phyloP scores from a whole-genome alignment of 2,113 vertebrate species.

The Pygoscelis antarcticus region DNA sequence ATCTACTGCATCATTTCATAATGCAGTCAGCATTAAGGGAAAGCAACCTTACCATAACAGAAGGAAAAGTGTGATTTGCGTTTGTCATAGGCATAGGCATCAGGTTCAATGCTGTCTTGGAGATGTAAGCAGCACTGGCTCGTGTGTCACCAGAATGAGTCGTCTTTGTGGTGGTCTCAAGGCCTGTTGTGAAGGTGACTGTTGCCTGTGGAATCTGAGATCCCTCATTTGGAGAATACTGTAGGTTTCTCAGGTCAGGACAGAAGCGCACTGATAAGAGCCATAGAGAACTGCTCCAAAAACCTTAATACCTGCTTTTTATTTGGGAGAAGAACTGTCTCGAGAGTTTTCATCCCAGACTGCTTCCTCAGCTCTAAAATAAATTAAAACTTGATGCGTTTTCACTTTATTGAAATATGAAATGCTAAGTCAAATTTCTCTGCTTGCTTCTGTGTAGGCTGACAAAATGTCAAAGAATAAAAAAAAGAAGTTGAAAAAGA shows the following conservation, averaged over 20 bases:
- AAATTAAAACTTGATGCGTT: not conserved
- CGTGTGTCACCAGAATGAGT: not conserved
- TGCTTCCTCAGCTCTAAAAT: not conserved
- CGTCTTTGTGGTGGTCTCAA: not conserved
- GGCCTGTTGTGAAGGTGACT: not conserved
- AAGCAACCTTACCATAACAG: not conserved
- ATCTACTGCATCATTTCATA: not conserved
- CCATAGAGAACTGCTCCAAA: not conserved
- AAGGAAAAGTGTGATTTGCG: not conserved
- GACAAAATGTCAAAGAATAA: slow-evolving; percentile 99
- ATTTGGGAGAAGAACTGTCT: not conserved
- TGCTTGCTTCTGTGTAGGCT: slow-evolving; percentile 73
- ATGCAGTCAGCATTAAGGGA: not conserved
- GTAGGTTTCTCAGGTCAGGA: not conserved
- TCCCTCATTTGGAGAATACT: not conserved
- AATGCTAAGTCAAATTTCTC: slow-evolving; percentile 33
- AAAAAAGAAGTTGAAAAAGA: slow-evolving; percentile 99
- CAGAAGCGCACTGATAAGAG: not conserved
- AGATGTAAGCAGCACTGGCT: not conserved
- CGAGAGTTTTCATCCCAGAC: not conserved
- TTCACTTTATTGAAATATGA: not conserved
- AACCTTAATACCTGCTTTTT: not conserved
- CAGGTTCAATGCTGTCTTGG: not conserved
- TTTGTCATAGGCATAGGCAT: not conserved
- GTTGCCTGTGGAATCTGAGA: not conserved